Evolutionary conservation across 2,113 vertebrate species (phyloP).

Genomic region (Bucco capensis): DNA sequence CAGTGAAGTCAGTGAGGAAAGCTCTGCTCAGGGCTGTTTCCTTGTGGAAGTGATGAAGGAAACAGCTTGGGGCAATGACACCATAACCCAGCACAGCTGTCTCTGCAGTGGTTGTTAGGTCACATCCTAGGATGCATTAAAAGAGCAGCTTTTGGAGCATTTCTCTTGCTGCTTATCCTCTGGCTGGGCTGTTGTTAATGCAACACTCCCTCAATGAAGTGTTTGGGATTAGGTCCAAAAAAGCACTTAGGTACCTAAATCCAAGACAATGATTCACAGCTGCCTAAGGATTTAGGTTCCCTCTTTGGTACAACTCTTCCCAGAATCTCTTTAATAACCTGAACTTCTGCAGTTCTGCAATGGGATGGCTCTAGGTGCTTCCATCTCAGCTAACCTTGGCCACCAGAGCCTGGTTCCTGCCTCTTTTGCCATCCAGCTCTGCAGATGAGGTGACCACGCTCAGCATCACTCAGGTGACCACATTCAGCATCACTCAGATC

Average conservation of each 20-base stretch:
- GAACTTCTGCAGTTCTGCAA: background rate
- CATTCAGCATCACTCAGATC: too few relatives aligned
- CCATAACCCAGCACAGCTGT: slow-evolving; percentile 24
- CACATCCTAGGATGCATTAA: background rate
- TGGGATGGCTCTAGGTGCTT: background rate
- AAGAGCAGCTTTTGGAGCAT: slow-evolving; percentile 15
- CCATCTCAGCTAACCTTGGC: background rate
- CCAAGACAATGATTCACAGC: slow-evolving; percentile 20
- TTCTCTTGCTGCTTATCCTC: slow-evolving; percentile 39
- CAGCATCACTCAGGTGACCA: too few relatives aligned
- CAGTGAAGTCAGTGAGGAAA: background rate
- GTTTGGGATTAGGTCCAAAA: slow-evolving; percentile 54
- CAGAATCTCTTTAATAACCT: background rate
- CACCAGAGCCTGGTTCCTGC: background rate
- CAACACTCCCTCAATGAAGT: slow-evolving; percentile 51
- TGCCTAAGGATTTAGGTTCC: slow-evolving; percentile 22
- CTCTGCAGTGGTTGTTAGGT: slow-evolving; percentile 10
- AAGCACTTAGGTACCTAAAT: slow-evolving; percentile 49
- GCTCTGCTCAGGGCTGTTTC: background rate
- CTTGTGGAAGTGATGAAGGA: background rate
- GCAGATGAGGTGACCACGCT: background rate
- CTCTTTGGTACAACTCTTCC: background rate
- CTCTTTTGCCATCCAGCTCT: background rate
- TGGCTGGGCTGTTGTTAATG: slow-evolving; percentile 13
- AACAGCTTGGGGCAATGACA: background rate